Conservation (phyloP, 2,888 invertebrate genomes). For the Pilophorus perplexus region DNA sequence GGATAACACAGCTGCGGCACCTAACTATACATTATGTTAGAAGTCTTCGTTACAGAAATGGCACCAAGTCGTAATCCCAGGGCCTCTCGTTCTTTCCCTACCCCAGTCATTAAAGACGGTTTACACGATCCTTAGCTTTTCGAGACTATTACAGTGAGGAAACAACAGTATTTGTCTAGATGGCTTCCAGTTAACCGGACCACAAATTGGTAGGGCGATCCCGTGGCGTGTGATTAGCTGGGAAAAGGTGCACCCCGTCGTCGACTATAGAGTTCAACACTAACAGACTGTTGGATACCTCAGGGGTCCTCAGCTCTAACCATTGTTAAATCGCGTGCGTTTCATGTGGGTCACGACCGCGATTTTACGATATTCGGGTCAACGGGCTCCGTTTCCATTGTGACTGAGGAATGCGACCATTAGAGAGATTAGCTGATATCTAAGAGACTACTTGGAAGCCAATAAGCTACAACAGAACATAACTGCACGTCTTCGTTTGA, state of each 20-base stretch:
- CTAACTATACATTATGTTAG: neutral
- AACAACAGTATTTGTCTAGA: slow-evolving; percentile 36
- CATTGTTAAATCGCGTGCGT: slow-evolving; percentile 40
- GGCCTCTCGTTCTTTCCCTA: neutral
- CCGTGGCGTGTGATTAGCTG: slow-evolving; percentile 20
- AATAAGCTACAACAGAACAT: too few relatives aligned
- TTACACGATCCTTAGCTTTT: slow-evolving; percentile 37
- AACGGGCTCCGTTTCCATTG: slow-evolving; percentile 26
- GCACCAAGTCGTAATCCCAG: neutral
- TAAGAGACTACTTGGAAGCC: neutral
- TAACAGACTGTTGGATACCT: too few relatives aligned
- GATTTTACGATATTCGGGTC: slow-evolving; percentile 23
- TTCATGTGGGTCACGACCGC: slow-evolving; percentile 39
- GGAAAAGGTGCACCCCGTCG: slow-evolving; percentile 10
- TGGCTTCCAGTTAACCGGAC: slow-evolving; percentile 21
- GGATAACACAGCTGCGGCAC: neutral
- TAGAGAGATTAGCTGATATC: slow-evolving; percentile 1
- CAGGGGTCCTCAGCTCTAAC: too few relatives aligned
- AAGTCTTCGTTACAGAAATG: slow-evolving; percentile 12
- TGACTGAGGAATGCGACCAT: slow-evolving; percentile 32
- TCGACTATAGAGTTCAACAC: too few relatives aligned
- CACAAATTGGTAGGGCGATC: slow-evolving; percentile 25
- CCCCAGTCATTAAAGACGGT: slow-evolving; percentile 5
- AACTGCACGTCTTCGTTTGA: too few relatives aligned
- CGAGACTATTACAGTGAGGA: slow-evolving; percentile 21